These are phyloP conservation scores for Laspeyria flexula DNA, from an alignment of 2,888 invertebrate genomes.

Conservation along the genomic window DNA sequence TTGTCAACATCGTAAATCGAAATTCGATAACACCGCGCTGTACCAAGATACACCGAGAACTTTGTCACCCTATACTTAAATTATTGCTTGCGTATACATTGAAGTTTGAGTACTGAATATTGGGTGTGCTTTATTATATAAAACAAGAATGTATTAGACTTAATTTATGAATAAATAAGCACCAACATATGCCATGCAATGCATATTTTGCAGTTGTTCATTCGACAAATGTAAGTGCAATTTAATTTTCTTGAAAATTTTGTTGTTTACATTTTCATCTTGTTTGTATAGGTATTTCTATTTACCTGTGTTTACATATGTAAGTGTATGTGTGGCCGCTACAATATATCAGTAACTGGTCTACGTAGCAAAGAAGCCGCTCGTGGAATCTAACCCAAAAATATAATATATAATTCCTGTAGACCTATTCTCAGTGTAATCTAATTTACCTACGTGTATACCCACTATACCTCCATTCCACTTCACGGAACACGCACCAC, in stretches of 20 bases:
- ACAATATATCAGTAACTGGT: too few species aligned
- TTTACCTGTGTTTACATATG: too few species aligned
- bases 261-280: too few species aligned
- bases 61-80: constrained; percentile 57
- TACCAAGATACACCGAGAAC: constrained; percentile 38
- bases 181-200: not conserved
- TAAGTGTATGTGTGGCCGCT: too few species aligned
- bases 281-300: too few species aligned
- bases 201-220: not conserved
- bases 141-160: not conserved
- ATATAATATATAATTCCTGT: too few species aligned
- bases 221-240: not conserved
- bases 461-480: not conserved
- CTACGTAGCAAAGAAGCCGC: too few species aligned
- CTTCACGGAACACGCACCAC: constrained; percentile 6
- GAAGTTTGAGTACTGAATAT: not conserved
- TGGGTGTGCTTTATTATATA: not conserved
- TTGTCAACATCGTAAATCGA: constrained; percentile 73
- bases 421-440: too few species aligned
- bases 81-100: constrained; percentile 13
- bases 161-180: not conserved
- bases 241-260: too few species aligned
- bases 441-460: too few species aligned
- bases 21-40: constrained; percentile 73
- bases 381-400: too few species aligned